phyloP scores from a whole-genome alignment of 2,888 invertebrate genomes.

The Agrotis clavis region DNA sequence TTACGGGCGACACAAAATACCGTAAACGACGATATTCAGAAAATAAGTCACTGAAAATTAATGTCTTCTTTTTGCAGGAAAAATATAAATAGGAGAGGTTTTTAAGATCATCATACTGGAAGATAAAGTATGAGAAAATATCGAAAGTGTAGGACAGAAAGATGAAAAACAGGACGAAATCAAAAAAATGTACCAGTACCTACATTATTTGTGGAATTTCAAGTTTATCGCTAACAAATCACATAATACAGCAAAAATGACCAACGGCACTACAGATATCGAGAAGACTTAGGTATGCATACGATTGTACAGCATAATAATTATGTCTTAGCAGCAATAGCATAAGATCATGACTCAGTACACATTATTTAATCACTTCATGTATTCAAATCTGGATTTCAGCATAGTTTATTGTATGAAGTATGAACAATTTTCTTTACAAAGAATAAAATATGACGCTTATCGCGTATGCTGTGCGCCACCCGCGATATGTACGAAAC shows the following conservation, averaged over 20 bases:
- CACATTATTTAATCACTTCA: neutral
- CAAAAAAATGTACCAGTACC: no score
- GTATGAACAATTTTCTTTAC: neutral
- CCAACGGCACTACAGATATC: no score
- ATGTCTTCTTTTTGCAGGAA: neutral
- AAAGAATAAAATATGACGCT: conserved; percentile 18
- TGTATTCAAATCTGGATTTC: neutral
- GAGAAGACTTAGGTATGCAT: no score
- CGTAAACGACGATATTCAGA: neutral
- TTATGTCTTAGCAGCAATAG: neutral
- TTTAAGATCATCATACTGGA: neutral
- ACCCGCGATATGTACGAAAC: conserved; percentile 69
- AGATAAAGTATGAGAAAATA: neutral
- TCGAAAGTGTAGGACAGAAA: neutral
- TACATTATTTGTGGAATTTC: no score
- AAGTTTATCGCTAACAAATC: no score
- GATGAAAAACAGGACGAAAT: neutral
- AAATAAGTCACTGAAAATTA: neutral
- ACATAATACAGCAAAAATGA: no score
- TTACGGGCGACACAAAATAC: conserved; percentile 20
- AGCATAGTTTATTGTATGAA: neutral
- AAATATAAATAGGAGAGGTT: neutral
- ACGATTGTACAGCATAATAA: neutral
- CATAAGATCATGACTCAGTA: neutral
- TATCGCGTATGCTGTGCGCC: conserved; percentile 40